Base-by-base conservation (phyloP, 2,797 vertebrate species). In the Anniella stebbinsi region DNA sequence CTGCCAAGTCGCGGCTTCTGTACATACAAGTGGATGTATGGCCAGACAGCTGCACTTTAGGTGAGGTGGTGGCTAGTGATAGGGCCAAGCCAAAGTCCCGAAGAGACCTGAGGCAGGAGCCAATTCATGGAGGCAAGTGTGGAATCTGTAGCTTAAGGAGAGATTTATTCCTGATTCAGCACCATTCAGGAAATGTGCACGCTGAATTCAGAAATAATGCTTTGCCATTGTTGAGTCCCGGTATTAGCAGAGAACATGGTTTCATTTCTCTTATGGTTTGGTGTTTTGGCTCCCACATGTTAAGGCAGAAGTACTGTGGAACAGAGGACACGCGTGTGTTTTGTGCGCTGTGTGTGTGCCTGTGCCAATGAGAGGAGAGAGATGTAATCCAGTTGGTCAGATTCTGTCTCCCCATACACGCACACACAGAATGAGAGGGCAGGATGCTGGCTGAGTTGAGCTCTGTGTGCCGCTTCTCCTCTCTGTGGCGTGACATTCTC, bases 291-390 rank as follows among this genome's bases (percentile, higher is more conserved):
- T 9, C 3, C 57, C 8, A 1, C 33, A 12, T 63, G 33, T 10
- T 17, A 2, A 33, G 82, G 5, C 10, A 76, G 45, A 2, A 3
- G 86, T 73, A 0, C 36, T 12, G 0, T 1, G 1, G 28, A 36
- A 18, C 4, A 3, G 57, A 9, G 36, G 1, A 6, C 8, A 0
- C 1, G 36, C 30, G 48, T 21, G 25, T 30, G 10, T 45, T 45
- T 3, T 6, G 45, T 45, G 45, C 6, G 45, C 1, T 12, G n/a
- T 25, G 1, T 0, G 1, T 0, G 7, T 0, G 0, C 33, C 18
- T 0, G 7, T 15, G 76, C 4, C 81, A 1, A 0, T 48, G 12
- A 17, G 1, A 15, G 25, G 38, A 23, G 45, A 13, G 11, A 0
- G 28, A 28, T 41, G 17, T 21, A 2, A 12, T 11, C 17, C 75